Evolutionary conservation across 2,888 invertebrate genomes (phyloP).

Genomic region (Philonicus albiceps): DNA sequence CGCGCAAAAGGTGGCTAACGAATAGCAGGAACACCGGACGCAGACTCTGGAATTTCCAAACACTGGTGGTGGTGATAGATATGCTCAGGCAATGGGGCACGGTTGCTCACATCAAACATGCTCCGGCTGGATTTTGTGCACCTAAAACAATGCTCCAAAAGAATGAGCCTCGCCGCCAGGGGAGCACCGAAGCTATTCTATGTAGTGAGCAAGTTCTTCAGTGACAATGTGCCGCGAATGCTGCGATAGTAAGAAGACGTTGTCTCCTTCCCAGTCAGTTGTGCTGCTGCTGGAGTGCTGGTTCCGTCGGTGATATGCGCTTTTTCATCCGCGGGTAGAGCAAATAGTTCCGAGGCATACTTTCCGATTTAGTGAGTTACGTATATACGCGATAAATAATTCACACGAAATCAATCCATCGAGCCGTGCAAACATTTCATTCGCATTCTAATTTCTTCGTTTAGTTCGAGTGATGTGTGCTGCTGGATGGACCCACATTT

Average conservation of each 20-base stretch:
- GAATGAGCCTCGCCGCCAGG: neutral
- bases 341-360: neutral
- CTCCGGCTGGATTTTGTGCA: neutral
- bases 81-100: neutral
- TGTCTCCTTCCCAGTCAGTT: neutral
- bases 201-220: constrained; percentile 17
- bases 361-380: neutral
- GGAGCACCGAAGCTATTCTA: neutral
- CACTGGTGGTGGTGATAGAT: neutral
- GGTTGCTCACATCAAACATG: neutral
- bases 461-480: neutral
- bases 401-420: neutral
- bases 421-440: neutral
- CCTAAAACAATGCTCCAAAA: neutral
- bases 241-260: constrained; percentile 33
- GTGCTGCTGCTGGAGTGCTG: constrained; percentile 36
- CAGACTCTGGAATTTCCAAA: constrained; percentile 28
- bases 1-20: constrained; percentile 41
- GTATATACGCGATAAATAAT: constrained; percentile 6
- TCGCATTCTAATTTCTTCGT: neutral
- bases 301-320: neutral
- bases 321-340: neutral
- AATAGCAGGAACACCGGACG: constrained; percentile 20
- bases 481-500: neutral
- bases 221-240: constrained; percentile 25